Evolutionary conservation across 2,888 invertebrate genomes (phyloP), one percentile per base, ranked within the genome.

Genomic region (Liposcelis brunnea): DNA sequence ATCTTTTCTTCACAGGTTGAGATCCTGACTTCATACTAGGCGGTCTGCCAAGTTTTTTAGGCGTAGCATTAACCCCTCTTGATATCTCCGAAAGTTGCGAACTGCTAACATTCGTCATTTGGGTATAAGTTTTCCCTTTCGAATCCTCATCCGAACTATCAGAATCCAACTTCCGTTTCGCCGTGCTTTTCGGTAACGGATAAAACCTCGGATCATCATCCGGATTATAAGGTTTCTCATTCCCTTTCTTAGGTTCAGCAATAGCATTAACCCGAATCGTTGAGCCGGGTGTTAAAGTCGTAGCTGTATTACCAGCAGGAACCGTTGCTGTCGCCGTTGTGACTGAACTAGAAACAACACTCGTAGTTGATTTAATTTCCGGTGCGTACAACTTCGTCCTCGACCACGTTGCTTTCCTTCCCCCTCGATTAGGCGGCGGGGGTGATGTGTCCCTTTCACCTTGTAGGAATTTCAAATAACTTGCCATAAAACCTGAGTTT

Each of bases 361-460:
- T 40, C 49, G 56, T 59, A 19, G 48, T 56, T 0, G 55, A 36
- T 18, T 58, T 54, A 12, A 49, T 47, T 11, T 43, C 46, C 11
- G 46, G 36, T 11, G 47, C 47, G n/a, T 45, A 40, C 6, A 40
- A 6, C 16, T 40, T 40, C 61, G 49, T 63, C 66, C 42, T 61
- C 54, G 33, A 33, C 44, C 43, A 46, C 49, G 21, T 61, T 52
- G 54, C 56, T 64, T 12, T 59, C 54, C 46, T 68, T 67, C 55
- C 66, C 68, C 46, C 58, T 62, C 50, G 55, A 57, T 56, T 67
- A 66, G 49, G 46, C 49, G 83, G 81, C 45, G 84, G 82, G 16
- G 84, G 83, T 51, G 84, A 83, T 38, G 78, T 76, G 54, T 85
- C 84, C 37, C 82, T 71, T 60, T 84, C 85, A 52, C 84, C 84